These are phyloP conservation scores for Pseudoatta argentina DNA, from an alignment of 1,140 invertebrate species.

Conservation along the genomic window DNA sequence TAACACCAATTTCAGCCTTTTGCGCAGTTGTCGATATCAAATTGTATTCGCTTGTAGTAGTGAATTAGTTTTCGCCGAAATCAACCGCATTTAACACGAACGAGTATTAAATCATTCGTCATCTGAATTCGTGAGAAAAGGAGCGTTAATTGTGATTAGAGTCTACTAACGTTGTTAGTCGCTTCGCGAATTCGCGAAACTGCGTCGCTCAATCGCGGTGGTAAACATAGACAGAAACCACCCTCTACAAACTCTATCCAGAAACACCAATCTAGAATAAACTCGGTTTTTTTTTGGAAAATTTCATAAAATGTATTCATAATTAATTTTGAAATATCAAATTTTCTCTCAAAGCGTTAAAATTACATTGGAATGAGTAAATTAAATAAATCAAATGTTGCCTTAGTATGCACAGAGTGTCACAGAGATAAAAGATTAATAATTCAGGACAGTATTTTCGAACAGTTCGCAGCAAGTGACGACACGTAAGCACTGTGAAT, in stretches of 20 bases:
- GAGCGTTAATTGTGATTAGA: slow-evolving; percentile 13
- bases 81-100: slow-evolving; percentile 7
- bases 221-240: slow-evolving; percentile 13
- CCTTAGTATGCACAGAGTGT: neutral
- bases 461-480: neutral
- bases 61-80: neutral
- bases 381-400: neutral
- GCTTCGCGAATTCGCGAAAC: neutral
- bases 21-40: slow-evolving; percentile 44
- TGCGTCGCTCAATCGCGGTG: neutral
- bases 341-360: neutral
- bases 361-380: slow-evolving; percentile 6
- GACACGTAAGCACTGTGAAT: neutral
- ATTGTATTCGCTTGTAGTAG: neutral
- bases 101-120: neutral
- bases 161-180: neutral
- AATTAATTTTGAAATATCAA: neutral
- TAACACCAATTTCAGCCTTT: slow-evolving; percentile 32
- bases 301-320: neutral
- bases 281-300: neutral
- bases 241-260: neutral
- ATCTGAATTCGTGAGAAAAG: neutral
- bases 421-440: neutral
- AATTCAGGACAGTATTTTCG: neutral
- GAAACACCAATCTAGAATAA: neutral